These are phyloP conservation scores for Oxygymnocypris stewartii DNA, from an alignment of 2,113 vertebrate species.

Conservation along the genomic window DNA sequence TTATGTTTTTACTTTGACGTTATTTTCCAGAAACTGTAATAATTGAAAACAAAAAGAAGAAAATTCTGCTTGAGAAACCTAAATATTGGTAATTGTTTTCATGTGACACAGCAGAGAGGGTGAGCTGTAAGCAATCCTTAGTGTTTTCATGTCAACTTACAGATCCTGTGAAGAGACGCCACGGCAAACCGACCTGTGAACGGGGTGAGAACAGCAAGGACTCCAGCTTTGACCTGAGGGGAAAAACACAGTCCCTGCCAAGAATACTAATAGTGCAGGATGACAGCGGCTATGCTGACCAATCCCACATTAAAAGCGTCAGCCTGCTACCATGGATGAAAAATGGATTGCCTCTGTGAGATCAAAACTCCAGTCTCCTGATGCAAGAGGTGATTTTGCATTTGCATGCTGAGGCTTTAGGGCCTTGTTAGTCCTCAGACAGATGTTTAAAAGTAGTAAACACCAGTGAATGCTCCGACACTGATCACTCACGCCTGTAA, in stretches of 20 bases:
- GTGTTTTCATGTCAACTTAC: conserved; percentile 60
- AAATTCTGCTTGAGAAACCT: conserved; percentile 40
- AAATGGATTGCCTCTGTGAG: conserved; percentile 29
- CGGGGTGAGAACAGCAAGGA: conserved; percentile 22
- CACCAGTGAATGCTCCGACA: not conserved
- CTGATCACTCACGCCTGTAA: conserved; percentile 29
- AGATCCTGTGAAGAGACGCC: conserved; percentile 35
- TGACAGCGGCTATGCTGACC: conserved; percentile 33
- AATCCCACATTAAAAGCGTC: conserved; percentile 39
- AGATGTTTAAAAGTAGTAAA: not conserved
- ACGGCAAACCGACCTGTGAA: conserved; percentile 35
- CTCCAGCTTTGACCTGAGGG: conserved; percentile 49
- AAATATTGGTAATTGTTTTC: conserved; percentile 49
- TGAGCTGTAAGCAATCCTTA: conserved; percentile 47
- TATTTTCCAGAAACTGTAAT: conserved; percentile 56
- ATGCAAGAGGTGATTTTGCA: conserved; percentile 17
- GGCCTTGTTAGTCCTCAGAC: conserved; percentile 7
- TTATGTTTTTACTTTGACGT: conserved; percentile 62
- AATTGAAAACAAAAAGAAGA: conserved; percentile 3
- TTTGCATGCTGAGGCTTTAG: conserved; percentile 12
- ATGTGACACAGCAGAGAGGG: conserved; percentile 47
- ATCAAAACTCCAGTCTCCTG: conserved; percentile 35
- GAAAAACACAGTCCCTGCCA: conserved; percentile 41
- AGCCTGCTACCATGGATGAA: conserved; percentile 12
- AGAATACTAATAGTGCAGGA: conserved; percentile 44